Evolutionary conservation across 2,888 invertebrate species (phyloP).

Genomic region (Diadegma fenestrale): DNA sequence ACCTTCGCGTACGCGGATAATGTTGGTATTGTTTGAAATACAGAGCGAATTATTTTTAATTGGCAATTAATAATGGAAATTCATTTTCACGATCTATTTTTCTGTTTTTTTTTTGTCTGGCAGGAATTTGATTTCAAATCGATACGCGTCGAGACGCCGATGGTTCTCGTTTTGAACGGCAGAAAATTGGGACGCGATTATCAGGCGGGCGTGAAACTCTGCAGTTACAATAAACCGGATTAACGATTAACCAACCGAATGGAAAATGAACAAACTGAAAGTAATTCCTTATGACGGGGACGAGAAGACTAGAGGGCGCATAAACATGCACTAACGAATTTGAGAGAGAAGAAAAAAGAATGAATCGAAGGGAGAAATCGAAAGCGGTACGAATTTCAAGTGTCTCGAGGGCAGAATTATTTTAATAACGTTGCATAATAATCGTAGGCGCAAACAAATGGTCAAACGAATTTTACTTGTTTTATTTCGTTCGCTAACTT

Average conservation of each 20-base stretch:
- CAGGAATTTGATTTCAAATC: constrained; percentile 91
- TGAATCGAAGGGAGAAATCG: not conserved
- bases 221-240: constrained; percentile 88
- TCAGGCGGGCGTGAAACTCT: constrained; percentile 88
- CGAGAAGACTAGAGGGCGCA: not conserved
- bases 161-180: constrained; percentile 91
- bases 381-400: not conserved
- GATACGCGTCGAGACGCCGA: constrained; percentile 92
- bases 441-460: not conserved
- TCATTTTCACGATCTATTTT: not conserved
- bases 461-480: not conserved
- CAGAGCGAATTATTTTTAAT: not conserved
- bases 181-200: constrained; percentile 89
- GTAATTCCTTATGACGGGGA: constrained; percentile 4
- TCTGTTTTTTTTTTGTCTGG: constrained; percentile 78
- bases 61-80: not conserved
- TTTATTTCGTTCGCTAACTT: not conserved
- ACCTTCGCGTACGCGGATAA: constrained; percentile 86
- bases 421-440: constrained; percentile 1
- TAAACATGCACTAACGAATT: not conserved
- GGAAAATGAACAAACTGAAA: not conserved
- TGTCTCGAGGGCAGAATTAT: not conserved
- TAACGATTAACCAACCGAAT: constrained; percentile 74
- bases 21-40: constrained; percentile 83
- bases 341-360: not conserved